Base-by-base conservation (phyloP, 2,888 invertebrate species). In the Napeogenes inachia region DNA sequence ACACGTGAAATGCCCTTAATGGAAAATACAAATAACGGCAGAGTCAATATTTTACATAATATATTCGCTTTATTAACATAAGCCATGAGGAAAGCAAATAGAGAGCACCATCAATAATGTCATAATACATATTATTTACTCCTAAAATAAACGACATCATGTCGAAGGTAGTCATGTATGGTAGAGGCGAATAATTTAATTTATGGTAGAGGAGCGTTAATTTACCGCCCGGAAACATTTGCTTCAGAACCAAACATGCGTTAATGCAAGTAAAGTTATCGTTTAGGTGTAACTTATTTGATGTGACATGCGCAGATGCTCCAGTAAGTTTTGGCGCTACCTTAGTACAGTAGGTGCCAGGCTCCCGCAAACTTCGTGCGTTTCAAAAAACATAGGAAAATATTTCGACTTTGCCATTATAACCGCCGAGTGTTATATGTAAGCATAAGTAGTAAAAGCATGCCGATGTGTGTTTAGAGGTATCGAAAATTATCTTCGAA, bases 381-480 rank as follows among this genome's bases (percentile, higher is more conserved):
- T 79, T 60, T 72, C 65, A 63, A 59, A 68, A 67, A 69, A 69
- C 69, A 54, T 54, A 70, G 67, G 62, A 65, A 70, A 71, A 70
- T 65, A 75, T 72, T 77, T 77, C 82, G 83, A 77, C 60, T 66
- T 66, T 67, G 62, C 62, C 61, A 61, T 66, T 82, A 76, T 75
- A 78, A 77, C 75, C 78, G 75, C 76, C 77, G 83, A 77, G 82
- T 85, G 82, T 82, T 86, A 75, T 85, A 89, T 87, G 89, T 89
- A 89, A 89, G 89, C 88, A 85, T 87, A 79, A 73, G 77, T 82
- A 84, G 82, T 21, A 75, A 76, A 77, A 83, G 89, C 88, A 89
- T 89, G 88, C 82, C 63, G 74, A 76, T 85, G 78, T 85, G 83
- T 87, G 81, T 85, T 78, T 89, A 88, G 87, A 79, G 69, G 82